Evolutionary conservation across 2,888 invertebrate genomes (phyloP).

Genomic region (Caenorhabditis japonica): DNA sequence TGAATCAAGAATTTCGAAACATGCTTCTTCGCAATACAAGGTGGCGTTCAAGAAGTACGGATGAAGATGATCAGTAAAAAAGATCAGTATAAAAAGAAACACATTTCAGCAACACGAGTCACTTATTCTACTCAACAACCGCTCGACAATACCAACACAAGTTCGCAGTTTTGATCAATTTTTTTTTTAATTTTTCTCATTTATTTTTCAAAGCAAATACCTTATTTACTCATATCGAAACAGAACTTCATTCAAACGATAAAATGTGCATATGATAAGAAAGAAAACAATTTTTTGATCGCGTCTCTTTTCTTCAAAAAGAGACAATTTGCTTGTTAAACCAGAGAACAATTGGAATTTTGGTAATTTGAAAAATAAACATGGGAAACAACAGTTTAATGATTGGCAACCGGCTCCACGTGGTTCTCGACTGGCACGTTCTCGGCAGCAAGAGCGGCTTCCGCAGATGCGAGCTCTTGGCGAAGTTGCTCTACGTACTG

Average conservation of each 20-base stretch:
- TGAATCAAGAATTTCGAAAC: conserved; percentile 41
- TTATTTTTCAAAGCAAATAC: too few relatives aligned
- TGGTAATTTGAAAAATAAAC: conserved; percentile 3
- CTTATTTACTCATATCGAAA: too few relatives aligned
- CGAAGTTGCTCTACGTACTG: conserved; percentile 71
- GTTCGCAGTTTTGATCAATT: conserved; percentile 34
- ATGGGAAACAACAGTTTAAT: conserved; percentile 12
- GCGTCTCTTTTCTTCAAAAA: neutral
- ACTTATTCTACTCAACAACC: conserved; percentile 37
- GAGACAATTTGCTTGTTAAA: too few relatives aligned
- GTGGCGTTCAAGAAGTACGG: conserved; percentile 15
- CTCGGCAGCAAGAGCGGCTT: conserved; percentile 61
- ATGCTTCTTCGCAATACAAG: conserved; percentile 28
- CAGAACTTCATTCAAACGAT: too few relatives aligned
- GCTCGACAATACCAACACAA: conserved; percentile 22
- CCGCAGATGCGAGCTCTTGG: conserved; percentile 66
- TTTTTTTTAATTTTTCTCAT: too few relatives aligned
- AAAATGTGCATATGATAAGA: too few relatives aligned
- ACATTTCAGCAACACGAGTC: conserved; percentile 32
- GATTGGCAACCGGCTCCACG: conserved; percentile 30
- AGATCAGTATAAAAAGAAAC: too few relatives aligned
- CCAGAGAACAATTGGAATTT: too few relatives aligned
- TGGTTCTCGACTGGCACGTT: conserved; percentile 32
- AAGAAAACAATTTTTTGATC: conserved; percentile 14
- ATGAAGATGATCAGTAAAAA: too few relatives aligned